Base-by-base conservation (phyloP, 2,888 invertebrate genomes). In the Acleris laterana region DNA sequence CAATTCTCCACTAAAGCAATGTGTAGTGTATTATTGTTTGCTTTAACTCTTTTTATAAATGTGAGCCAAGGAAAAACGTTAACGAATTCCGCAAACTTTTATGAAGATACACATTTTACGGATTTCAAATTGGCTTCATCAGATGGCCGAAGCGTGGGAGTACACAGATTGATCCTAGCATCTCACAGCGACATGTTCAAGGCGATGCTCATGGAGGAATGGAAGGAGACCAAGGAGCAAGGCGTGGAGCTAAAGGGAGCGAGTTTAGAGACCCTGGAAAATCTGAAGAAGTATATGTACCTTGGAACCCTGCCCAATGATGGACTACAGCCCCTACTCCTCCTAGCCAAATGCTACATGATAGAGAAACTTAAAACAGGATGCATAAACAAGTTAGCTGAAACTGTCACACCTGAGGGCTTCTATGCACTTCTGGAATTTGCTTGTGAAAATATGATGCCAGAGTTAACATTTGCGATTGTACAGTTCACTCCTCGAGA, bases 91-190 rank as follows among this genome's bases (percentile, higher is more conserved):
- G 3, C 25, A 25, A 42, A 44, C n/a, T 74, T 87, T 2, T 74
- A 83, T 58, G 74, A 74, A 3, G 87, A 87, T 63, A 75, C 74
- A 1, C 82, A 84, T 48, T 67, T 87, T 56, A 83, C 82, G 0
- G 87, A 87, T 66, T 86, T 87, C 55, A 79, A 82, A 55, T 65
- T 87, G 53, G 76, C 80, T 5, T 82, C 83, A 0, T 78, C 78
- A 11, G 84, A 81, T 53, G 87, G 87, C 0, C 77, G 80, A 0
- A 77, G 81, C 0, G 82, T 87, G 6, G 76, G 73, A 5, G 70
- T 84, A 58, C 87, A 87, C 63, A 75, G 77, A 46, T 79, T 80
- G 0, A 81, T 82, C 0, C 59, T 85, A 9, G 87, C 87, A 0
- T 77, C 83, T 0, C 72, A 80, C 13, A 87, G 86, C 55, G 82